Evolutionary conservation across 2,113 vertebrate species (phyloP).

Genomic region (Poeciliopsis occidentalis): DNA sequence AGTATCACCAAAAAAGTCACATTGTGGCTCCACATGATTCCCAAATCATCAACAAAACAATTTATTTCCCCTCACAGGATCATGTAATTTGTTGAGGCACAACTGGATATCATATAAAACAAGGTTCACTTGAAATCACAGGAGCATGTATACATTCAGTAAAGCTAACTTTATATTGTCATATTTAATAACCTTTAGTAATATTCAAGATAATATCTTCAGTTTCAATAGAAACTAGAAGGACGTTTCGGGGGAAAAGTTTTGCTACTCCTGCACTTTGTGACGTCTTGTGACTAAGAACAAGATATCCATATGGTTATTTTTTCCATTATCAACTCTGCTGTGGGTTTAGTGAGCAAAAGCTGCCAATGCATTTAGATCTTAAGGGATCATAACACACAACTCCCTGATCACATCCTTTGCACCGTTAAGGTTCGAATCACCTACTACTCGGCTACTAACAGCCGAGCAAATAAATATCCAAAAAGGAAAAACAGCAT

Average conservation of each 20-base stretch:
- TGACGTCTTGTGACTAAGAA: background rate
- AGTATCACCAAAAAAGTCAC: background rate
- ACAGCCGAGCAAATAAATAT: too few relatives aligned
- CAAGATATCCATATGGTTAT: background rate
- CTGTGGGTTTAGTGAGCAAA: slow-evolving; percentile 1
- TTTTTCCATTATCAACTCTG: background rate
- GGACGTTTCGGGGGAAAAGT: background rate
- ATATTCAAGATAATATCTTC: background rate
- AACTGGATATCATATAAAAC: background rate
- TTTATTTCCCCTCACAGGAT: too few relatives aligned
- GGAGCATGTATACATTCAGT: background rate
- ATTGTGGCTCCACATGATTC: background rate
- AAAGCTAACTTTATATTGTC: background rate
- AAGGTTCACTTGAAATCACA: background rate
- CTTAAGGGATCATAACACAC: background rate
- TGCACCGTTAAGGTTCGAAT: background rate
- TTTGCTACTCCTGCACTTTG: background rate
- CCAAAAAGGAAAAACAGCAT: background rate
- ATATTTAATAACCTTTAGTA: background rate
- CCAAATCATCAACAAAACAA: background rate
- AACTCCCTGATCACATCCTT: background rate
- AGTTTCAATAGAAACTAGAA: background rate
- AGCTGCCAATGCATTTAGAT: background rate
- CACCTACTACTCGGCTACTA: background rate
- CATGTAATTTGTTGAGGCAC: too few relatives aligned